phyloP scores from a whole-genome alignment of 2,888 invertebrate genomes.

The Micropterix aruncella region DNA sequence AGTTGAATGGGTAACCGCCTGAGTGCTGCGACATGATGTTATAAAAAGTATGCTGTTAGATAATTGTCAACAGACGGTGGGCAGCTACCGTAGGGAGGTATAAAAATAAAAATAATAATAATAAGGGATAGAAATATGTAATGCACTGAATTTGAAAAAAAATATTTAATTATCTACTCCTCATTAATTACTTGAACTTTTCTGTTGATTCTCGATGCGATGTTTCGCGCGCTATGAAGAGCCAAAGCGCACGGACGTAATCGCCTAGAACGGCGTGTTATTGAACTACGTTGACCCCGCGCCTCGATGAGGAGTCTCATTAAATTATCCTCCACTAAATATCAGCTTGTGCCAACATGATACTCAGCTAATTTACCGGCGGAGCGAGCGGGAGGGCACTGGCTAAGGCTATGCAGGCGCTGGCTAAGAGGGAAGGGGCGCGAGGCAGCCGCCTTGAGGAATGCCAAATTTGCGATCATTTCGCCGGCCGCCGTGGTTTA shows the following conservation, averaged over 20 bases:
- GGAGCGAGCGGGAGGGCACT: slow-evolving; percentile 1
- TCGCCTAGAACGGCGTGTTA: slow-evolving; percentile 1
- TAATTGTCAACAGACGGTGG: too few relatives aligned
- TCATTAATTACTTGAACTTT: too few relatives aligned
- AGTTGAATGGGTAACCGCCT: too few relatives aligned
- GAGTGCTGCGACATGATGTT: too few relatives aligned
- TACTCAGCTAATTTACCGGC: slow-evolving; percentile 10
- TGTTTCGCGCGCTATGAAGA: slow-evolving; percentile 1
- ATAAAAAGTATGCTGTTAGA: too few relatives aligned
- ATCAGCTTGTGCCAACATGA: slow-evolving; percentile 12
- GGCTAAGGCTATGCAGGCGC: slow-evolving; percentile 1
- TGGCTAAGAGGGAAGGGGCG: background rate
- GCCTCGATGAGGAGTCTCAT: slow-evolving; percentile 1
- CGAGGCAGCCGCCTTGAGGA: background rate
- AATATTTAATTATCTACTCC: too few relatives aligned
- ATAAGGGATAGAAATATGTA: too few relatives aligned
- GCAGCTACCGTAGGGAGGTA: too few relatives aligned
- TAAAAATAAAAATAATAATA: too few relatives aligned
- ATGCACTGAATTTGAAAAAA: too few relatives aligned
- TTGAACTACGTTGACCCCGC: slow-evolving; percentile 9
- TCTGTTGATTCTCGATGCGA: too few relatives aligned
- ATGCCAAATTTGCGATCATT: background rate
- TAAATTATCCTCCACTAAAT: slow-evolving; percentile 8
- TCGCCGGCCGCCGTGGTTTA: background rate
- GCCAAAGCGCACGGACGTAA: background rate